A percentile compares a stretch with the other conserved stretches of the same genome.
These are phyloP conservation scores for Limenitis camilla DNA, from an alignment of 2,888 invertebrate genomes.

Conservation along the genomic window DNA sequence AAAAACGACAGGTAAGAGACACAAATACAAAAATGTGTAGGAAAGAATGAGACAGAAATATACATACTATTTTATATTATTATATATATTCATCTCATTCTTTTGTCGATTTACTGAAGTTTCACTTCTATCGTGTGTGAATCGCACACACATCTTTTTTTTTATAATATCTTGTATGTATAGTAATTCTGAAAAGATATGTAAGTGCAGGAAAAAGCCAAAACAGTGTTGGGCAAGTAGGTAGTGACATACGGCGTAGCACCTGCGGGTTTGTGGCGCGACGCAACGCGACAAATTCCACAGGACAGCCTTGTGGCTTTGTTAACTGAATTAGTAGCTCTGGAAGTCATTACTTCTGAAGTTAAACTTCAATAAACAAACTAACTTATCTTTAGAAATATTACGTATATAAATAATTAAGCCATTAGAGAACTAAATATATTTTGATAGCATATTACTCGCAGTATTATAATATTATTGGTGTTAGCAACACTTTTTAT, in stretches of 20 bases:
- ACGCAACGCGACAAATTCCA: slow-evolving; percentile 23
- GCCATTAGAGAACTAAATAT: too few relatives aligned
- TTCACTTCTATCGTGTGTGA: too few relatives aligned
- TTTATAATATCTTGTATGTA: not conserved
- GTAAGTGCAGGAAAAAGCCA: slow-evolving; percentile 17
- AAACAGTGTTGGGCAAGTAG: slow-evolving; percentile 23
- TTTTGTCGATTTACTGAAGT: too few relatives aligned
- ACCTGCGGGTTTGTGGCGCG: slow-evolving; percentile 25
- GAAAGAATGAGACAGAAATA: too few relatives aligned
- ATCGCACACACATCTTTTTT: too few relatives aligned
- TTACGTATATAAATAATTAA: too few relatives aligned
- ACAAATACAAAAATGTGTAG: not conserved
- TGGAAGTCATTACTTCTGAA: slow-evolving; percentile 1
- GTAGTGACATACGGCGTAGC: slow-evolving; percentile 26
- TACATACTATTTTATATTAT: too few relatives aligned
- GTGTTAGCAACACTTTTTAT: too few relatives aligned
- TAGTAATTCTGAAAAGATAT: not conserved
- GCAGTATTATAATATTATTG: too few relatives aligned
- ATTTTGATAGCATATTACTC: too few relatives aligned
- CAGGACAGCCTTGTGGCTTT: slow-evolving; percentile 19
- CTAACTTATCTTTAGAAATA: not conserved
- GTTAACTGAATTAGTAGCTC: slow-evolving; percentile 18
- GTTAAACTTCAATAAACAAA: slow-evolving; percentile 4
- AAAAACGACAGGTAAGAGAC: too few relatives aligned
- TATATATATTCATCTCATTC: too few relatives aligned